A percentile compares a stretch with the other conserved stretches of the same genome.
phyloP scores from a whole-genome alignment of 2,797 vertebrate genomes.

The Schizopygopsis malacanthus region DNA sequence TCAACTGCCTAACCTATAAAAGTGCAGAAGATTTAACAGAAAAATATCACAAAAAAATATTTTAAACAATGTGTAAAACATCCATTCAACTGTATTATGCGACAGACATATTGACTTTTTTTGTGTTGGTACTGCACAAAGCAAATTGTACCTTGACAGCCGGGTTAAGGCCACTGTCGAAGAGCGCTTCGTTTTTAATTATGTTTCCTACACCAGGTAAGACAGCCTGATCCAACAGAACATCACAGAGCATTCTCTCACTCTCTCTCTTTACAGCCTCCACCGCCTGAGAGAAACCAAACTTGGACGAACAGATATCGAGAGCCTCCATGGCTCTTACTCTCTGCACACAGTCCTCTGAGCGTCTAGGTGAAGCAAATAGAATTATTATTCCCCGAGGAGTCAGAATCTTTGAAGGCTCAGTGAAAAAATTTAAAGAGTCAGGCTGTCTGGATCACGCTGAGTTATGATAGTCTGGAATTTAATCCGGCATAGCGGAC shows the following conservation, averaged over 20 bases:
- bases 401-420: conserved; percentile 36
- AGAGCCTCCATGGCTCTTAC: conserved; percentile 82
- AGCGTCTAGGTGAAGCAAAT: conserved; percentile 73
- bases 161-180: conserved; percentile 90
- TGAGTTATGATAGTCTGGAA: conserved; percentile 70
- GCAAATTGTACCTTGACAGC: conserved; percentile 80
- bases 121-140: conserved; percentile 7
- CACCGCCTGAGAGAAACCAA: conserved; percentile 83
- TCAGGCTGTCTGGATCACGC: conserved; percentile 46
- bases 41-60: not conserved
- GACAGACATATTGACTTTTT: not conserved
- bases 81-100: not conserved
- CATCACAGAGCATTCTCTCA: conserved; percentile 88
- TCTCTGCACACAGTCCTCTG: conserved; percentile 82
- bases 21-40: not conserved
- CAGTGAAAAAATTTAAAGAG: conserved; percentile 59
- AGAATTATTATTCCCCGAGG: conserved; percentile 30
- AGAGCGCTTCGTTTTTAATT: conserved; percentile 96
- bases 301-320: conserved; percentile 90
- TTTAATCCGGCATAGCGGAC: not conserved
- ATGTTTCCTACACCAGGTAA: conserved; percentile 97
- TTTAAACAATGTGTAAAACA: conserved; percentile 5
- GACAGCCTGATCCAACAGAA: conserved; percentile 90
- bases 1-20: conserved; percentile 85
- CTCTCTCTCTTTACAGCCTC: conserved; percentile 80